Base-by-base conservation (phyloP, 2,888 invertebrate genomes). In the Sarcophaga subvicina region DNA sequence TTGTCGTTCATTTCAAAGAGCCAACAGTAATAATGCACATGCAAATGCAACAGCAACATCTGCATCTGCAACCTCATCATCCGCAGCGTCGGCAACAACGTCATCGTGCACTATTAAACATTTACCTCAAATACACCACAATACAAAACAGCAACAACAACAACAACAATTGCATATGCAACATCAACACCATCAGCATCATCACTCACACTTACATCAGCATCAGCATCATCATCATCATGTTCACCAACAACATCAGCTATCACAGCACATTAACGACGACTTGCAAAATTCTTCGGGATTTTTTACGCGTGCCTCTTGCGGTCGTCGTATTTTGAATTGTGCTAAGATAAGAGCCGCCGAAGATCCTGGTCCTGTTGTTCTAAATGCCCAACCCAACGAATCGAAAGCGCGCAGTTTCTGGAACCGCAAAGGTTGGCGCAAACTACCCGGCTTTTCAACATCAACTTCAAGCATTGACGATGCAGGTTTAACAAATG, bases 391-490 rank as follows among this genome's bases (percentile, higher is more conserved):
- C 25, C 83, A 69, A 64, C 91, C 91, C 25, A 90, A 90, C 1
- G 93, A 93, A 63, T 93, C 93, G 69, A 93, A 93, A 88, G 93
- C 93, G 54, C 90, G 93, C 67, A 93, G 93, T 80, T 96, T 96
- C 93, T 96, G 96, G 96, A 96, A 95, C 90, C 95, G 96, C 93
- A 97, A 96, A 91, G 95, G 96, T 2, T 97, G 97, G 96, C 96
- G 96, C 91, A 97, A 96, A 92, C 94, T 97, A 89, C 96, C 96
- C 20, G 96, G 96, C 47, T 96, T 97, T 90, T 95, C 96, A 80
- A 96, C 96, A 90, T 96, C 96, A 90, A 96, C 95, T 77, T 96
- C 95, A 90, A 96, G 95, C 91, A 95, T 95, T 91, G 95, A 96
- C 91, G 96, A 96, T 92, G 95, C 95, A 66, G 95, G 95, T 85